phyloP scores from a whole-genome alignment of 2,797 vertebrate genomes.

The Enteromius treurensis region DNA sequence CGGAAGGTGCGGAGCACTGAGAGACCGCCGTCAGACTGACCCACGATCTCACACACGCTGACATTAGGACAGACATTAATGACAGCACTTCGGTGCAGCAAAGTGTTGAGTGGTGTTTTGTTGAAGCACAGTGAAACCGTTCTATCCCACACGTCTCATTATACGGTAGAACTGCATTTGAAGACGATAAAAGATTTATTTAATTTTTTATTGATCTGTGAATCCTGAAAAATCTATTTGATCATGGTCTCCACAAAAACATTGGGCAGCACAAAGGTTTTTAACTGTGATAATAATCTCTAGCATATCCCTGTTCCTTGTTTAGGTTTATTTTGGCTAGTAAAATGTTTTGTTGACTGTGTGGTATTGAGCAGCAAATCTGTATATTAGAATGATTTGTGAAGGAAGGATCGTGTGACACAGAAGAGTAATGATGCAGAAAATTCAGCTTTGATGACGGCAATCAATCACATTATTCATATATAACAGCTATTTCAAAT shows the following conservation, averaged over 20 bases:
- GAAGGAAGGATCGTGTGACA: neutral
- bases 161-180: neutral
- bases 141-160: neutral
- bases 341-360: too few species aligned
- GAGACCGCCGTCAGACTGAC: constrained; percentile 91
- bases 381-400: neutral
- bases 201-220: too few species aligned
- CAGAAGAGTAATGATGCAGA: neutral
- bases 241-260: neutral
- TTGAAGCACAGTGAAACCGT: neutral
- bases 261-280: neutral
- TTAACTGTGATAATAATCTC: neutral
- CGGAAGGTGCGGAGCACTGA: constrained; percentile 94
- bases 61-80: neutral
- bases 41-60: constrained; percentile 93
- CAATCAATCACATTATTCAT: neutral
- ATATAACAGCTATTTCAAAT: neutral
- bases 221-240: neutral
- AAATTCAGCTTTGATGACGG: neutral
- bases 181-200: neutral
- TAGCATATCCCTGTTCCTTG: neutral
- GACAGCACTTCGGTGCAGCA: too few species aligned
- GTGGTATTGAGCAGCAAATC: neutral
- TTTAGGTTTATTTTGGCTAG: too few species aligned
- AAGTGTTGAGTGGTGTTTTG: neutral